These are phyloP conservation scores for Anhinga rufa DNA, from an alignment of 2,113 vertebrate genomes.

Conservation along the genomic window DNA sequence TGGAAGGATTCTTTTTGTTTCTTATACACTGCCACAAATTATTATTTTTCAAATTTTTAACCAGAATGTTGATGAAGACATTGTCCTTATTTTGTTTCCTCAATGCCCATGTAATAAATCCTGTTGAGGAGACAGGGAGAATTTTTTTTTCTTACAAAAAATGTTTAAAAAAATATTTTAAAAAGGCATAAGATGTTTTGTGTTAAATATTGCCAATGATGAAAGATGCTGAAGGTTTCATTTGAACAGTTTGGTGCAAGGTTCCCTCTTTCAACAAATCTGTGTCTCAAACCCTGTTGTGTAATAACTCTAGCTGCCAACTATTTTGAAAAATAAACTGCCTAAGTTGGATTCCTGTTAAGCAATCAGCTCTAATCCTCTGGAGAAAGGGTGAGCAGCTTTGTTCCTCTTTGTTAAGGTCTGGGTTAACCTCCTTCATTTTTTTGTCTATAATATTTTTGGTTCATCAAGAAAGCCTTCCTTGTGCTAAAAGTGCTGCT, in stretches of 20 bases:
- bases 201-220: constrained; percentile 4
- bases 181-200: constrained; percentile 1
- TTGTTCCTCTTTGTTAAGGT: constrained; percentile 22
- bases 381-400: constrained; percentile 21
- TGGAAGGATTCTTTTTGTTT: background rate
- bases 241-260: constrained; percentile 22
- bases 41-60: background rate
- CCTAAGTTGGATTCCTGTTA: constrained; percentile 50
- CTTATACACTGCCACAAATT: background rate
- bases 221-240: constrained; percentile 34
- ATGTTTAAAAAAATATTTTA: background rate
- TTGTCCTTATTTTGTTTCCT: background rate
- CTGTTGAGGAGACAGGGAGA: background rate
- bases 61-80: background rate
- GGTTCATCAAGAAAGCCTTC: background rate
- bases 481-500: background rate
- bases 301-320: constrained; percentile 36
- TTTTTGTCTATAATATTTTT: background rate
- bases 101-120: background rate
- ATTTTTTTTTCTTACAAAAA: background rate
- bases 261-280: constrained; percentile 53
- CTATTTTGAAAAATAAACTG: constrained; percentile 54
- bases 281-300: constrained; percentile 35
- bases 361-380: constrained; percentile 49
- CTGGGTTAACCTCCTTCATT: background rate